These are phyloP conservation scores for Melitaea athalia DNA, from an alignment of 2,888 invertebrate genomes.

Conservation along the genomic window DNA sequence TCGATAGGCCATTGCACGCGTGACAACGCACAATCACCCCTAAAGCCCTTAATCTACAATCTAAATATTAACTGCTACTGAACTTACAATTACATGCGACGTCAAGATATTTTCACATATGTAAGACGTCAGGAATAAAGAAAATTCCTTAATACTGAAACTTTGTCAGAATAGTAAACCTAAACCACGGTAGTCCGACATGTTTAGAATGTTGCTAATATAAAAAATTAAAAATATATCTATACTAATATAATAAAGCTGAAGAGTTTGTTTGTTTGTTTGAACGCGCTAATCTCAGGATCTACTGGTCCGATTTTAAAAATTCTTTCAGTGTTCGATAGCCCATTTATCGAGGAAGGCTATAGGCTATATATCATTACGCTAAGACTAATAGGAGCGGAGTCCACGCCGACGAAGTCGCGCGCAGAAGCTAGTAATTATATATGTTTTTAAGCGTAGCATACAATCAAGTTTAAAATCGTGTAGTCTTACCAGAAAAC, in stretches of 20 bases:
- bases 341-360: too few relatives aligned
- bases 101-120: constrained; percentile 47
- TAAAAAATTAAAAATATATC: too few relatives aligned
- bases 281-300: too few relatives aligned
- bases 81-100: constrained; percentile 74
- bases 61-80: constrained; percentile 35
- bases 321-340: too few relatives aligned
- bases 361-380: too few relatives aligned
- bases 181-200: constrained; percentile 74
- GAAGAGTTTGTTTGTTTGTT: too few relatives aligned
- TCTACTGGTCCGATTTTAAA: too few relatives aligned
- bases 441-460: constrained; percentile 19
- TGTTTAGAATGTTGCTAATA: constrained; percentile 69
- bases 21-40: constrained; percentile 77
- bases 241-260: too few relatives aligned
- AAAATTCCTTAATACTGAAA: constrained; percentile 53
- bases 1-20: constrained; percentile 80
- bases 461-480: constrained; percentile 5
- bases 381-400: too few relatives aligned
- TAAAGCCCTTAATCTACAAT: constrained; percentile 46
- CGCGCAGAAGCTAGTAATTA: too few relatives aligned
- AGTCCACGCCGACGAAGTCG: too few relatives aligned
- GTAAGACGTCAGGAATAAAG: constrained; percentile 52
- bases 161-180: constrained; percentile 73
- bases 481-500: too few relatives aligned